A percentile compares a stretch with the other conserved stretches of the same genome.
phyloP scores from a whole-genome alignment of 2,797 vertebrate species.

The Amazona finschi region DNA sequence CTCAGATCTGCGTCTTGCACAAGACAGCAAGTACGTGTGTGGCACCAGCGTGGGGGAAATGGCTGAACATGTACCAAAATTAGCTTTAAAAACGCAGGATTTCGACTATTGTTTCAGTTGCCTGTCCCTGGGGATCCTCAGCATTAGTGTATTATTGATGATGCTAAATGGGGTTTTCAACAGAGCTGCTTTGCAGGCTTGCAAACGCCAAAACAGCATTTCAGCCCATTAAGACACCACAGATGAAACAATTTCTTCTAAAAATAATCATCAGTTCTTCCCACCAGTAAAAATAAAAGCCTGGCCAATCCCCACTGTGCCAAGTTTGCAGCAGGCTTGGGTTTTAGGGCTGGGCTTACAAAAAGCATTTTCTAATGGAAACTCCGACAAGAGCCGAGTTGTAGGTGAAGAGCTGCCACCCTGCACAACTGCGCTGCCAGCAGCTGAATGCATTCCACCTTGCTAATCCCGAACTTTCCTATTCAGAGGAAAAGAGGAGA shows the following conservation, averaged over 20 bases:
- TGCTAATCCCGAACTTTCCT: neutral
- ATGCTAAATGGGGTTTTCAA: conserved; percentile 46
- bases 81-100: conserved; percentile 17
- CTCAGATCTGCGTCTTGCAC: neutral
- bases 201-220: conserved; percentile 48
- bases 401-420: neutral
- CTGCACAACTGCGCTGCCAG: neutral
- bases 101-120: conserved; percentile 10
- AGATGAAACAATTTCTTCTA: conserved; percentile 40
- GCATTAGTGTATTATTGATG: conserved; percentile 13
- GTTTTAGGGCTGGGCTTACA: conserved; percentile 40
- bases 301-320: conserved; percentile 1
- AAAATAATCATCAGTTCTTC: conserved; percentile 50
- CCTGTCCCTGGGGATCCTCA: conserved; percentile 2
- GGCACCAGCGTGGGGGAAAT: neutral
- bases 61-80: neutral
- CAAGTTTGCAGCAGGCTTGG: conserved; percentile 22
- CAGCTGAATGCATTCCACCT: neutral
- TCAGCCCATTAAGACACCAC: conserved; percentile 12
- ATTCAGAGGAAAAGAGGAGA: neutral
- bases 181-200: conserved; percentile 6
- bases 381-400: neutral
- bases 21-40: neutral
- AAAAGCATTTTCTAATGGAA: conserved; percentile 53
- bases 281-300: conserved; percentile 34